phyloP scores from a whole-genome alignment of 1,140 invertebrate species.

The Drosophila kepulauana region DNA sequence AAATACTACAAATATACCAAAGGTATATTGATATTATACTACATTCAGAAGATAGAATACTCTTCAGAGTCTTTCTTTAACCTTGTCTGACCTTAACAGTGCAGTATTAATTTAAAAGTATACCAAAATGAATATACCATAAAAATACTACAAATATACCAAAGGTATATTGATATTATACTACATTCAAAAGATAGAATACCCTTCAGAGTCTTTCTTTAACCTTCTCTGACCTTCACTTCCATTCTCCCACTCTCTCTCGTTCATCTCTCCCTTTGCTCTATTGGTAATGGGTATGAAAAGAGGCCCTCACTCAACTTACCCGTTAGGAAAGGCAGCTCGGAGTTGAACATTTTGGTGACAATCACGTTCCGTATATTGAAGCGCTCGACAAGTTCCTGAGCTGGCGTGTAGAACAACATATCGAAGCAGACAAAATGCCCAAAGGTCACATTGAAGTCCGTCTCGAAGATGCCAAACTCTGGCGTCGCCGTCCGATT shows the following conservation, averaged over 20 bases:
- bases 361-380: slow-evolving; percentile 89
- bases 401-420: slow-evolving; percentile 88
- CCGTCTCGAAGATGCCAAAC: slow-evolving; percentile 89
- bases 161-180: no score
- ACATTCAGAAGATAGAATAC: background rate
- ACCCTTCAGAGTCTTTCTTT: no score
- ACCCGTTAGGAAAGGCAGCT: slow-evolving; percentile 90
- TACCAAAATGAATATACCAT: no score
- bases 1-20: no score
- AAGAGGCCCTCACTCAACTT: slow-evolving; percentile 16
- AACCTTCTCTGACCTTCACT: background rate
- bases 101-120: no score
- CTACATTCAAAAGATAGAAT: background rate
- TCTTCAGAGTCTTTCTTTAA: no score
- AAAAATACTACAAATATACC: no score
- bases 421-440: slow-evolving; percentile 93
- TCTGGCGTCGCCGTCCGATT: slow-evolving; percentile 79
- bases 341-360: slow-evolving; percentile 90
- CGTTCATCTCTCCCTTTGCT: background rate
- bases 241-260: background rate
- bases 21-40: no score
- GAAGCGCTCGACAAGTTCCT: slow-evolving; percentile 61
- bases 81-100: background rate
- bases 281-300: background rate
- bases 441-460: slow-evolving; percentile 93